Percentiles rank a stretch among this genome's conserved stretches.
phyloP scores from a whole-genome alignment of 2,888 invertebrate genomes.

The Spodoptera exigua region DNA sequence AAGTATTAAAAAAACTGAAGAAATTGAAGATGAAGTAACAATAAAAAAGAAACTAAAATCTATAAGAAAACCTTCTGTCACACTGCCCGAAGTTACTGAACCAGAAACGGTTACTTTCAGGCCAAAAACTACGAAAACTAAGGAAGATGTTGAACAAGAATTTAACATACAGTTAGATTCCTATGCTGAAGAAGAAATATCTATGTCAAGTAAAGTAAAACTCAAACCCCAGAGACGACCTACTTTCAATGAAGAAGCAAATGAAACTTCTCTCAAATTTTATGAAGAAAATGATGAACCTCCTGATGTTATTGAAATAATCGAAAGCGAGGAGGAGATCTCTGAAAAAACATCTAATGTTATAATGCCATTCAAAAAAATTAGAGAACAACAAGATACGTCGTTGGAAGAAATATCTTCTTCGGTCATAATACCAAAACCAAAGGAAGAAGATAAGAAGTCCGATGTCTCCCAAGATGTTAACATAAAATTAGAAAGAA shows the following conservation, averaged over 20 bases:
- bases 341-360: constrained; percentile 78
- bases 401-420: constrained; percentile 80
- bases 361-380: constrained; percentile 79
- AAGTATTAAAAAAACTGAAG: constrained; percentile 85
- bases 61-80: constrained; percentile 90
- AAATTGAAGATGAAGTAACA: constrained; percentile 90
- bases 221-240: constrained; percentile 92
- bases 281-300: constrained; percentile 84
- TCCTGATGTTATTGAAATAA: constrained; percentile 83
- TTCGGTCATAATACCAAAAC: constrained; percentile 73
- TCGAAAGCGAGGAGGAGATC: constrained; percentile 84
- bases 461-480: constrained; percentile 89
- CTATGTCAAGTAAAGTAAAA: constrained; percentile 95
- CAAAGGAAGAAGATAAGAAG: constrained; percentile 75
- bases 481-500: constrained; percentile 92
- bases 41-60: constrained; percentile 93
- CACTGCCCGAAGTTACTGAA: constrained; percentile 92
- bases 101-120: constrained; percentile 94
- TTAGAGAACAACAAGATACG: constrained; percentile 75
- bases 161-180: constrained; percentile 95
- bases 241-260: constrained; percentile 93
- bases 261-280: constrained; percentile 92
- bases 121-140: constrained; percentile 93
- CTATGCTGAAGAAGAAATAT: constrained; percentile 96
- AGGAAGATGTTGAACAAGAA: constrained; percentile 96